A percentile compares a stretch with the other conserved stretches of the same genome.
phyloP scores from a whole-genome alignment of 1,140 invertebrate genomes.

The Trachymyrmex septentrionalis region DNA sequence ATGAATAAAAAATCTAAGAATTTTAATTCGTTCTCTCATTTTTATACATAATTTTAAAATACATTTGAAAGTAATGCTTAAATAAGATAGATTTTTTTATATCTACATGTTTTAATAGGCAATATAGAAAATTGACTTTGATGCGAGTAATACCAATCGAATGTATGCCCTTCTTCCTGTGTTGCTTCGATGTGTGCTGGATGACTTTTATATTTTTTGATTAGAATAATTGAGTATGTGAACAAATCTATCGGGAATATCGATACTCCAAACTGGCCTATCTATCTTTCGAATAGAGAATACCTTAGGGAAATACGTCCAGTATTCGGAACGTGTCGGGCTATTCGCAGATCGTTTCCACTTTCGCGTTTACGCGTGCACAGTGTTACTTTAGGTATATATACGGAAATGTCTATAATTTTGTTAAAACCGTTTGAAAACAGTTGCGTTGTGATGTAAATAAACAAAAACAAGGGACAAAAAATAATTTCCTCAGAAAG shows the following conservation, averaged over 20 bases:
- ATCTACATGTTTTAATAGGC: not conserved
- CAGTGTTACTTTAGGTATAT: not conserved
- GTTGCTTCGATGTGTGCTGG: no score
- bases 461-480: not conserved
- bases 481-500: not conserved
- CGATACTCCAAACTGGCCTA: conserved; percentile 51
- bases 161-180: not conserved
- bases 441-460: no score
- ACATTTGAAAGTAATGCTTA: not conserved
- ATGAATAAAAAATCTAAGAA: not conserved
- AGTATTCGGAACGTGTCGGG: conserved; percentile 32
- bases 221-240: conserved; percentile 40
- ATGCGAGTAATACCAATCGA: not conserved
- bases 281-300: conserved; percentile 64
- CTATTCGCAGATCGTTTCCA: conserved; percentile 43
- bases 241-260: conserved; percentile 62
- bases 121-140: not conserved
- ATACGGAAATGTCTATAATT: conserved; percentile 5
- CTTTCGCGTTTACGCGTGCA: conserved; percentile 37
- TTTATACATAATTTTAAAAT: not conserved
- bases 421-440: not conserved
- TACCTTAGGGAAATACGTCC: conserved; percentile 71
- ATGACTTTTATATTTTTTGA: conserved; percentile 6
- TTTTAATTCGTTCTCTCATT: not conserved
- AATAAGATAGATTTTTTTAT: not conserved